phyloP scores from a whole-genome alignment of 2,888 invertebrate genomes.

The Xylocampa areola region DNA sequence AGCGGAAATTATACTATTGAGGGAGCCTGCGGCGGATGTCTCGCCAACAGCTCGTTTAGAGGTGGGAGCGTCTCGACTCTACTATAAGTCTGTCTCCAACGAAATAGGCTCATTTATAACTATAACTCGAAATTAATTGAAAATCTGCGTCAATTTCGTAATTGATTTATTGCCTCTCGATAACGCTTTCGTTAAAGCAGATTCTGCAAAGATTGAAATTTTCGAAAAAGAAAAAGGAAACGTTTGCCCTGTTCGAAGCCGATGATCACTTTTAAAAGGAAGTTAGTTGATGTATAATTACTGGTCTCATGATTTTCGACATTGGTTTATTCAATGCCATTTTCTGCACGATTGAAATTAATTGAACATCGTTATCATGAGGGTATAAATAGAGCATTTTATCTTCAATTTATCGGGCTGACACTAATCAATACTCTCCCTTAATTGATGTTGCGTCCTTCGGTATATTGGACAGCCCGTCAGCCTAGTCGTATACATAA shows the following conservation, averaged over 20 bases:
- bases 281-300: background rate
- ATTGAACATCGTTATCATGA: conserved; percentile 31
- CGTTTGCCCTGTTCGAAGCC: conserved; percentile 6
- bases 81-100: conserved; percentile 58
- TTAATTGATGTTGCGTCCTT: conserved; percentile 46
- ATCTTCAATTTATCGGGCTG: conserved; percentile 35
- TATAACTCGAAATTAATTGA: conserved; percentile 50
- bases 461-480: conserved; percentile 29
- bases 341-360: conserved; percentile 26
- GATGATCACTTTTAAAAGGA: background rate
- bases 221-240: too few relatives aligned
- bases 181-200: conserved; percentile 28
- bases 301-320: conserved; percentile 1
- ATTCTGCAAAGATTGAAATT: conserved; percentile 34
- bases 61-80: conserved; percentile 49
- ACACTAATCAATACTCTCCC: conserved; percentile 38
- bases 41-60: conserved; percentile 63
- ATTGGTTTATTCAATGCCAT: conserved; percentile 13
- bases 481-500: conserved; percentile 18
- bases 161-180: conserved; percentile 52
- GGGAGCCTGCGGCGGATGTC: conserved; percentile 73
- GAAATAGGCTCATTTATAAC: conserved; percentile 40
- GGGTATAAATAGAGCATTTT: conserved; percentile 36
- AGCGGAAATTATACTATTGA: conserved; percentile 79
- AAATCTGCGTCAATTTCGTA: conserved; percentile 44